Percentiles rank a stretch among this genome's conserved stretches.
Conservation (phyloP, 1,140 invertebrate species). For the Solenopsis fugax region DNA sequence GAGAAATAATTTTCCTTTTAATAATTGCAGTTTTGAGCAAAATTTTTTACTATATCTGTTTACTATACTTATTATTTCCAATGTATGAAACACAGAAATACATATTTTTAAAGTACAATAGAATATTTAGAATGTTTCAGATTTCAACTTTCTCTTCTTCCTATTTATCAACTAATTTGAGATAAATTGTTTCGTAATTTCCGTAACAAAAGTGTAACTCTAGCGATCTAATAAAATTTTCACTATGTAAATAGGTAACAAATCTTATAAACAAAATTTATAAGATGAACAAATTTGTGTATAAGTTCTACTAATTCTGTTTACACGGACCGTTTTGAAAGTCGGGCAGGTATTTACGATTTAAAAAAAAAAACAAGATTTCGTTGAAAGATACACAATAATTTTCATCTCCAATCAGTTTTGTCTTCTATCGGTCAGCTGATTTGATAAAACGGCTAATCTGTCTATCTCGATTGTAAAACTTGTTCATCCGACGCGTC, state of each 20-base stretch:
- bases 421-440: constrained; percentile 39
- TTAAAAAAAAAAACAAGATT: background rate
- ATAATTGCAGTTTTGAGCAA: background rate
- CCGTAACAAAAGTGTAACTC: background rate
- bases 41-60: background rate
- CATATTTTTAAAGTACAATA: too few relatives aligned
- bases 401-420: constrained; percentile 58
- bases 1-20: background rate
- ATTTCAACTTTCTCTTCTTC: background rate
- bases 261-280: background rate
- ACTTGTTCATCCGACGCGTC: constrained; percentile 45
- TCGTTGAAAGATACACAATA: constrained; percentile 56
- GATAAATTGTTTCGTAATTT: background rate
- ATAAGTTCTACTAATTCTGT: background rate
- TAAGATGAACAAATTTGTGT: background rate
- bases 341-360: background rate
- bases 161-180: background rate
- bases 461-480: constrained; percentile 68
- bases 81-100: background rate
- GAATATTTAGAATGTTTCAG: background rate
- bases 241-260: too few relatives aligned
- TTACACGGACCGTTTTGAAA: background rate
- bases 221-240: background rate
- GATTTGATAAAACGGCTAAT: constrained; percentile 62
- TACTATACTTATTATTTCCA: background rate